Percentiles rank a stretch among this genome's conserved stretches.
These are phyloP conservation scores for Homarus americanus DNA, from an alignment of 1,140 invertebrate species.

Conservation along the genomic window DNA sequence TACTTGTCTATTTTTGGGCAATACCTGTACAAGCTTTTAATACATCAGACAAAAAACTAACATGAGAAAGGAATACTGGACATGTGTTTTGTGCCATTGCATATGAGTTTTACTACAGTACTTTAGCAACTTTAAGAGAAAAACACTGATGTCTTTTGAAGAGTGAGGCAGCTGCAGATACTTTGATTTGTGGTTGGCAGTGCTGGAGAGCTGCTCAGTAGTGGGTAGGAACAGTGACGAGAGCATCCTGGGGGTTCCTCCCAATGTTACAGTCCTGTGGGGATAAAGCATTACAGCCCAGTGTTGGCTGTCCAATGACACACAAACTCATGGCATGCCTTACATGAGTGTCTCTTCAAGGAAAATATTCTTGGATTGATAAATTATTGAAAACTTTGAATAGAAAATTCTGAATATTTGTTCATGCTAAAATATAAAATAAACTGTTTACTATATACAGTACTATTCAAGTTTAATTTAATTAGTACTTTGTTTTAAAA, in stretches of 20 bases:
- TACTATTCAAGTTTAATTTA: neutral
- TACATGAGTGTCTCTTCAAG: neutral
- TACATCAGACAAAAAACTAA: too few species aligned
- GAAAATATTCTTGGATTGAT: neutral
- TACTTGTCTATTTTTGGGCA: neutral
- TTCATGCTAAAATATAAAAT: neutral
- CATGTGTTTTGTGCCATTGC: neutral
- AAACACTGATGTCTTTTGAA: neutral
- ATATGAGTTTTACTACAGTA: too few species aligned
- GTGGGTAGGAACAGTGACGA: slow-evolving; percentile 39
- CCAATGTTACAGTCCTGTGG: slow-evolving; percentile 50
- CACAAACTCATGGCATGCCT: neutral
- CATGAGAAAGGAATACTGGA: too few species aligned
- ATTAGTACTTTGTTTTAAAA: neutral
- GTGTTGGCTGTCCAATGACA: slow-evolving; percentile 15
- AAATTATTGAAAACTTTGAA: neutral
- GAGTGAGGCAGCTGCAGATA: neutral
- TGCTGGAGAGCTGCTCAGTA: slow-evolving; percentile 23
- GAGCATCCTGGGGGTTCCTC: slow-evolving; percentile 45
- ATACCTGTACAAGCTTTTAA: too few species aligned
- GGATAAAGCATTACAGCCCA: slow-evolving; percentile 34
- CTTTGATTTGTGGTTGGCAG: neutral
- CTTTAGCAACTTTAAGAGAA: neutral
- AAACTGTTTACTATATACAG: neutral
- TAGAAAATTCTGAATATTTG: neutral